Percentiles rank a stretch among this genome's conserved stretches.
Evolutionary conservation across 35 echinoderm and acorn worm genomes (phyloP).

Genomic region (Ophioderma brevispina): DNA sequence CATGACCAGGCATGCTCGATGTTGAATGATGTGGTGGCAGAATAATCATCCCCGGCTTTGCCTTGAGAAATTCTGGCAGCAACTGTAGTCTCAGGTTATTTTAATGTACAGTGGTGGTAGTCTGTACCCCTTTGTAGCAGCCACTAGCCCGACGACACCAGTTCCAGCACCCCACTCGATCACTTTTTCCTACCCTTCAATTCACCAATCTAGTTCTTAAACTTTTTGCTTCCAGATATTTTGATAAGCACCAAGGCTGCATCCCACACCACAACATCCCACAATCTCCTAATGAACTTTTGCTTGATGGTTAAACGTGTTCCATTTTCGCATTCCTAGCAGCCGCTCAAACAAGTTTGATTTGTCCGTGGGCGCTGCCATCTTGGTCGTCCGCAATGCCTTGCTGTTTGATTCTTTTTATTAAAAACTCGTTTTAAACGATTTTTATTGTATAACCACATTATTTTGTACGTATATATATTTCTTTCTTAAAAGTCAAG

Average conservation of each 20-base stretch:
- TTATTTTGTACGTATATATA: too few species aligned
- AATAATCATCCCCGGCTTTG: too few species aligned
- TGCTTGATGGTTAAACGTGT: slow-evolving; percentile 63
- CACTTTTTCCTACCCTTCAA: slow-evolving; percentile 42
- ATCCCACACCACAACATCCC: slow-evolving; percentile 91
- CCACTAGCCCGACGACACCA: slow-evolving; percentile 71
- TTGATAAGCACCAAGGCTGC: slow-evolving; percentile 77
- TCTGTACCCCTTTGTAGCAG: slow-evolving; percentile 61
- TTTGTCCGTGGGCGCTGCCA: not conserved
- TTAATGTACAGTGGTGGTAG: too few species aligned
- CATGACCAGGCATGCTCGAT: too few species aligned
- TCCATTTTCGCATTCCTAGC: not conserved
- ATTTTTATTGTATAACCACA: too few species aligned
- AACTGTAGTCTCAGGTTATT: too few species aligned
- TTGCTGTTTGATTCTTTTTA: not conserved
- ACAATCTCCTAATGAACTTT: slow-evolving; percentile 59
- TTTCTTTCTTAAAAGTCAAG: too few species aligned
- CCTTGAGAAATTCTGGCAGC: too few species aligned
- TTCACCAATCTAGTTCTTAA: slow-evolving; percentile 48
- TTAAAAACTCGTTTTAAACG: too few species aligned
- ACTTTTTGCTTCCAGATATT: slow-evolving; percentile 62
- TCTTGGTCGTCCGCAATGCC: not conserved
- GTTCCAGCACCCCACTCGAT: slow-evolving; percentile 83
- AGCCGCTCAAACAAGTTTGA: not conserved
- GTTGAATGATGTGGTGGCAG: too few species aligned